Percentiles rank a stretch among this genome's conserved stretches.
These are phyloP conservation scores for Augiades crinisus DNA, from an alignment of 2,888 invertebrate species.

Conservation along the genomic window DNA sequence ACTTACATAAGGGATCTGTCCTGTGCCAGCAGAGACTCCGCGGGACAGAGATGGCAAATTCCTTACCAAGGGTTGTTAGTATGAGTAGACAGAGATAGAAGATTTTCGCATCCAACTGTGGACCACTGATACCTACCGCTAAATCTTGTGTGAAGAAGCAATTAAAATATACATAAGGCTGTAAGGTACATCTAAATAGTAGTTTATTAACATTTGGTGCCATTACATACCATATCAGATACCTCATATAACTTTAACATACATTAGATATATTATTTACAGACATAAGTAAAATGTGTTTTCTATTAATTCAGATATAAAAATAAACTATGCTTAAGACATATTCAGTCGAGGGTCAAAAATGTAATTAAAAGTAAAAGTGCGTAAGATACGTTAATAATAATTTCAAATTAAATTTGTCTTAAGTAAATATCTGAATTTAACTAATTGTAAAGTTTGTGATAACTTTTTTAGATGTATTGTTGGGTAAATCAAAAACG, in stretches of 20 bases:
- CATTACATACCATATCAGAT: slow-evolving; percentile 40
- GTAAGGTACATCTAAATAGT: slow-evolving; percentile 51
- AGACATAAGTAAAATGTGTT: too few relatives aligned
- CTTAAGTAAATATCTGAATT: too few relatives aligned
- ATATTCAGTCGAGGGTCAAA: too few relatives aligned
- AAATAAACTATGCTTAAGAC: too few relatives aligned
- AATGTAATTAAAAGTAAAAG: too few relatives aligned
- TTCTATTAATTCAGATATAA: background rate
- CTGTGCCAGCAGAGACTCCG: slow-evolving; percentile 61
- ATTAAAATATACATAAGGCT: slow-evolving; percentile 74
- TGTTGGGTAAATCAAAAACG: too few relatives aligned
- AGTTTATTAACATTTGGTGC: slow-evolving; percentile 57
- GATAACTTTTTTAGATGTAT: too few relatives aligned
- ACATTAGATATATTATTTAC: too few relatives aligned
- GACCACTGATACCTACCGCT: slow-evolving; percentile 52
- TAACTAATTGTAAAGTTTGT: too few relatives aligned
- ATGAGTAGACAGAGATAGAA: slow-evolving; percentile 59
- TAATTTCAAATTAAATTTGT: too few relatives aligned
- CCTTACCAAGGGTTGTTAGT: slow-evolving; percentile 62
- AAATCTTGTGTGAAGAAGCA: slow-evolving; percentile 75
- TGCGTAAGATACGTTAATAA: too few relatives aligned
- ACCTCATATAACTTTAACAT: background rate
- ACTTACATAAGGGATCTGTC: slow-evolving; percentile 77
- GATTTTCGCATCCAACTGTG: slow-evolving; percentile 59
- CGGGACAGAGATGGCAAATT: slow-evolving; percentile 59